These are phyloP conservation scores for Eupsilia transversa DNA, from an alignment of 2,888 invertebrate genomes.

Conservation along the genomic window DNA sequence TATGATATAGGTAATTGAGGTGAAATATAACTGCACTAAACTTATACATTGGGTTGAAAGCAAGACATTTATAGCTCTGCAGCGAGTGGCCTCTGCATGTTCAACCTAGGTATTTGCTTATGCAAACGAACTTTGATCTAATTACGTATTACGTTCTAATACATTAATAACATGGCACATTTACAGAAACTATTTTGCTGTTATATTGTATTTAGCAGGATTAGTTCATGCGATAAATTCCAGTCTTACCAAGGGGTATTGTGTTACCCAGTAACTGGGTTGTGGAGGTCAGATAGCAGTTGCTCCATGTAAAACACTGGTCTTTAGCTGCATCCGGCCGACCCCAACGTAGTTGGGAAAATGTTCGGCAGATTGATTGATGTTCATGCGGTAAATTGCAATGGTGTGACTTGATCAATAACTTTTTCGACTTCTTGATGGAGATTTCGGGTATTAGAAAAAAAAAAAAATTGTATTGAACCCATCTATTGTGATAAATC, in stretches of 20 bases:
- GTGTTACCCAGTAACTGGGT: background rate
- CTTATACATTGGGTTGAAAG: slow-evolving; percentile 28
- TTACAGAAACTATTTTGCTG: background rate
- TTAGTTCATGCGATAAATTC: background rate
- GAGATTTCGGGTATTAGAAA: too few relatives aligned
- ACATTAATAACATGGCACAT: background rate
- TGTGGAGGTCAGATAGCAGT: background rate
- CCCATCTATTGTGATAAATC: background rate
- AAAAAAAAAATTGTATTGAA: too few relatives aligned
- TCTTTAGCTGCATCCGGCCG: background rate
- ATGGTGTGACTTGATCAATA: background rate
- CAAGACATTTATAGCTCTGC: slow-evolving; percentile 49
- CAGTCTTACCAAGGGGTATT: background rate
- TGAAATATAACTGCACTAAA: slow-evolving; percentile 49
- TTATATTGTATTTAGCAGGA: background rate
- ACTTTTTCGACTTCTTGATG: background rate
- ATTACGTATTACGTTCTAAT: slow-evolving; percentile 19
- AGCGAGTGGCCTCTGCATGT: slow-evolving; percentile 41
- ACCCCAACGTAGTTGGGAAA: background rate
- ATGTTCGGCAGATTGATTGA: background rate
- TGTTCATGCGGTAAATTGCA: background rate
- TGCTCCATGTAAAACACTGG: background rate
- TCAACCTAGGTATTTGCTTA: slow-evolving; percentile 17
- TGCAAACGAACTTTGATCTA: slow-evolving; percentile 36
- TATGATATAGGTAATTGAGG: slow-evolving; percentile 52